A percentile compares a stretch with the other conserved stretches of the same genome.
These are phyloP conservation scores for Hymenopus coronatus DNA, from an alignment of 2,888 invertebrate genomes.

Conservation along the genomic window DNA sequence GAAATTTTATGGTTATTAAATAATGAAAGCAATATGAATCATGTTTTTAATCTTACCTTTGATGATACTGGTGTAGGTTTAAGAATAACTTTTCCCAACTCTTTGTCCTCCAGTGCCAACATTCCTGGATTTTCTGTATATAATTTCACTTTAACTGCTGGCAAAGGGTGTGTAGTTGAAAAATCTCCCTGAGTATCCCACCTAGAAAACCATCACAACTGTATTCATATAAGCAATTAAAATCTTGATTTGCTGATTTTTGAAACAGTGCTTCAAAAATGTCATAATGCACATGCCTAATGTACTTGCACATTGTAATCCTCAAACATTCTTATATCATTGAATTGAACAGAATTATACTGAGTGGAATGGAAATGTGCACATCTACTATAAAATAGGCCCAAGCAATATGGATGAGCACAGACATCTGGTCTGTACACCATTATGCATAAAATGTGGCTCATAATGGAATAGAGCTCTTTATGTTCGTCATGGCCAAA, in stretches of 20 bases:
- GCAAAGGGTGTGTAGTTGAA: slow-evolving; percentile 94
- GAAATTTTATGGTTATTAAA: not conserved
- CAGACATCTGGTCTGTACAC: too few relatives aligned
- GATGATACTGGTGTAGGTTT: slow-evolving; percentile 84
- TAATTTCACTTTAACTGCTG: slow-evolving; percentile 95
- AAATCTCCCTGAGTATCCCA: slow-evolving; percentile 99
- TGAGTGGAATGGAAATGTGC: too few relatives aligned
- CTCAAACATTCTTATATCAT: too few relatives aligned
- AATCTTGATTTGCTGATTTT: not conserved
- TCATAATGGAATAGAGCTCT: too few relatives aligned
- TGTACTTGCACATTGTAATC: not conserved
- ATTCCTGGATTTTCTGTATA: slow-evolving; percentile 98
- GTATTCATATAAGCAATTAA: not conserved
- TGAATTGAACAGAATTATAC: too few relatives aligned
- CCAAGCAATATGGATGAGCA: too few relatives aligned
- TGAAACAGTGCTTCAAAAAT: not conserved
- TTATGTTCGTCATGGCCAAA: too few relatives aligned
- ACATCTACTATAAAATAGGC: too few relatives aligned
- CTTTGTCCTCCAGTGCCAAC: slow-evolving; percentile 97
- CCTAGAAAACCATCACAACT: slow-evolving; percentile 52
- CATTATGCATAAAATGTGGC: too few relatives aligned
- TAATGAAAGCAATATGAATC: not conserved
- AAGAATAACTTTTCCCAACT: slow-evolving; percentile 88
- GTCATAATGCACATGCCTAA: not conserved
- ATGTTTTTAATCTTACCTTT: slow-evolving; percentile 58